Base-by-base conservation (phyloP, 2,797 vertebrate species). In the Gymnoscopelus braueri region DNA sequence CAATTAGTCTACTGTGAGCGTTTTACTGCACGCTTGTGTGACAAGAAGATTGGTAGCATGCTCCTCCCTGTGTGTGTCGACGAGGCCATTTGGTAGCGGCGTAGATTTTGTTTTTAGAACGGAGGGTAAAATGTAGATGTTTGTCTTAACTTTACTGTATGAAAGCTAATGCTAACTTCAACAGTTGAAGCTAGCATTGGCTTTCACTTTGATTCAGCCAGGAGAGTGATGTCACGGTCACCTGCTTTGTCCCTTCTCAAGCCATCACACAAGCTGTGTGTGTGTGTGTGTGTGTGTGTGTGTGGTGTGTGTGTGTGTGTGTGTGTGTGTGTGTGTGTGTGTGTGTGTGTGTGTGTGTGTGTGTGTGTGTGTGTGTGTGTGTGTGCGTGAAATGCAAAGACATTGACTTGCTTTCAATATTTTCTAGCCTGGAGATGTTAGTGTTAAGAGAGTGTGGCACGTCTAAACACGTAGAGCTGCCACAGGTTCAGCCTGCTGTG, bases 401-500 rank as follows among this genome's bases (percentile, higher is more conserved):
- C 24, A 56, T 54, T 72, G 32, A 72, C 3, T 67, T 72, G 19
- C 77, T 84, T 77, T 62, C 19, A 67, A 52, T 80, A 71, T 81
- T 65, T 70, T 3, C 58, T 75, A n/a, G 76, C 53, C 68, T 67
- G 19, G 32, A 52, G 54, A 74, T 48, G 8, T 70, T 69, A 2
- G 59, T 60, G 51, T 50, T 44, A 4, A 60, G 60, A 76, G 23
- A 71, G 65, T 23, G 19, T 51, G 78, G 71, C 80, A 5, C 5
- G 84, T 84, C 80, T 73, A 69, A 83, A 89, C 84, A 79, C 75
- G 87, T 79, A 50, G 23, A 26, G 55, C 69, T 80, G 74, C 39
- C 39, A 44, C 71, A 60, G 72, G 24, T 72, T 54, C 69, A 59
- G 53, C 54, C 29, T 49, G 62, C 47, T 62, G 69, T 62, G 61